Evolutionary conservation across 23 tunicate genomes (phyloP), one percentile per base, ranked within the genome.

Genomic region (Phallusia fumigata): DNA sequence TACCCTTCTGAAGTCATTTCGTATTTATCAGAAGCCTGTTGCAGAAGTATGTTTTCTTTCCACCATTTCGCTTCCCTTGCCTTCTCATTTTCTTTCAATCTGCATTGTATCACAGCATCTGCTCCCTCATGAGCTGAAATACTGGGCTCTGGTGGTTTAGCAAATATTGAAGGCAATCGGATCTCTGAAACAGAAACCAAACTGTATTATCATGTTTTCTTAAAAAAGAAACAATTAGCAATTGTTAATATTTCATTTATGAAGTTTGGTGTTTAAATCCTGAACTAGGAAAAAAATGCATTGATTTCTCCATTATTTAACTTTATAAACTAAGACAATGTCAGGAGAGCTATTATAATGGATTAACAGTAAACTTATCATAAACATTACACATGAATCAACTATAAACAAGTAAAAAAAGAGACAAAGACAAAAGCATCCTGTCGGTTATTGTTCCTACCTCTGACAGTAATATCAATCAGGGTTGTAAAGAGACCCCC

Each of bases 91-190:
- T 86, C 85, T 49, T 51, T 11, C 12, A 86, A 32, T 50, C 58
- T 36, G 65, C 90, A 86, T 51, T 73, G 76, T 26, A 86, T 75
- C 22, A 40, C 35, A 2, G 83, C 90, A 73, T 86, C 90, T 5
- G 90, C 90, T 0, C 80, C 76, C 32, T 86, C 80, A 79, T 81
- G 90, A 11, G 81, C 65, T n/a, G 90, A 19, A 19, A 81, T 26
- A 52, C 36, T 16, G 2, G 72, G 36, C 30, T 52, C 83, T 0
- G 83, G 83, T 45, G 24, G 40, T 12, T 47, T 28, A 33, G 83
- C 21, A 65, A 79, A 79, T 22, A 77, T 40, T 45, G 80, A 77
- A 6, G 33, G 33, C 53, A 36, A 45, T 18, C 44, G 52, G 12
- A 35, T 40, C 47, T 36, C 80, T 77, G n/a, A 22, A 6, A 40